phyloP scores from a whole-genome alignment of 2,888 invertebrate species.

The Nebria brevicollis region DNA sequence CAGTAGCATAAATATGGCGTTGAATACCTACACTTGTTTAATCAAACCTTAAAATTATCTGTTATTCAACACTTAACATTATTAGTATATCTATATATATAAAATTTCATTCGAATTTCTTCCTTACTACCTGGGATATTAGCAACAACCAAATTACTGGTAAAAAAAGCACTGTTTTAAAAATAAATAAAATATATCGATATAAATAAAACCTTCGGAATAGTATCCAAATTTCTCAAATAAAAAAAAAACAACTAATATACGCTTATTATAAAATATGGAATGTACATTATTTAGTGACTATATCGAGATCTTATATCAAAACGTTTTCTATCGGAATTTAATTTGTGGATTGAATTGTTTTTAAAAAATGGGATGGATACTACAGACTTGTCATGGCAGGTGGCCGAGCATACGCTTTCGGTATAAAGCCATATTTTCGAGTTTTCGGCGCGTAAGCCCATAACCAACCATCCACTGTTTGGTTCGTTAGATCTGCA shows the following conservation, averaged over 20 bases:
- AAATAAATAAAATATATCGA: constrained; percentile 20
- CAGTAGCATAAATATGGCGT: neutral
- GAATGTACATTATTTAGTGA: constrained; percentile 19
- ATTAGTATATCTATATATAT: neutral
- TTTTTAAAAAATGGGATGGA: neutral
- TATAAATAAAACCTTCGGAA: constrained; percentile 10
- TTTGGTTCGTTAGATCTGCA: constrained; percentile 92
- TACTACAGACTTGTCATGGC: constrained; percentile 86
- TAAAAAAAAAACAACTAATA: neutral
- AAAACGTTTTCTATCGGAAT: constrained; percentile 5
- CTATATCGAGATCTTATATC: constrained; percentile 10
- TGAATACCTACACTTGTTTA: neutral
- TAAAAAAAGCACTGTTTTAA: constrained; percentile 12
- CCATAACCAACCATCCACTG: constrained; percentile 95
- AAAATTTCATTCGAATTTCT: constrained; percentile 1
- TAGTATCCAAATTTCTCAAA: neutral
- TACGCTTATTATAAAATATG: constrained; percentile 10
- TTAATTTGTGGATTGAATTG: neutral
- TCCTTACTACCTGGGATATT: constrained; percentile 1
- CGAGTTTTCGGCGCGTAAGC: constrained; percentile 92
- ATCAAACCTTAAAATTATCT: neutral
- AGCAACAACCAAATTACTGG: constrained; percentile 9
- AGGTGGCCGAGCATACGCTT: constrained; percentile 91
- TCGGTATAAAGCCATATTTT: constrained; percentile 95
- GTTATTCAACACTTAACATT: constrained; percentile 1